Conservation (phyloP, 2,113 vertebrate genomes). For the pig (Sus scrofa) region DNA sequence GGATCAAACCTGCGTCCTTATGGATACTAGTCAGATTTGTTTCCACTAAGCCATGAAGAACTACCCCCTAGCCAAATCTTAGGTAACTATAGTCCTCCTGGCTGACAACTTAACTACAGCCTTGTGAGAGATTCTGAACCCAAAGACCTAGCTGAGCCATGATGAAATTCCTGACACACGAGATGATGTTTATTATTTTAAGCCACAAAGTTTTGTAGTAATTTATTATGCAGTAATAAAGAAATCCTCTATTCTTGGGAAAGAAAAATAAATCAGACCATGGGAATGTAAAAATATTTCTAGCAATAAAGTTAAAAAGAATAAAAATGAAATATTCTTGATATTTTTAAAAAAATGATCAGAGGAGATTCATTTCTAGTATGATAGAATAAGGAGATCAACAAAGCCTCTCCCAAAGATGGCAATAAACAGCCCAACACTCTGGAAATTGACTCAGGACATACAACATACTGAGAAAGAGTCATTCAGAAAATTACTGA, state of each 20-base stretch:
- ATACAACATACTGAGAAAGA: background rate
- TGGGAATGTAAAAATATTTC: background rate
- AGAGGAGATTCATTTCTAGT: background rate
- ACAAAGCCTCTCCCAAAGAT: background rate
- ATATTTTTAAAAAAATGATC: background rate
- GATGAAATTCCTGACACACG: background rate
- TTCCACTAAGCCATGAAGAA: too few species aligned
- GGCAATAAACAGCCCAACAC: background rate
- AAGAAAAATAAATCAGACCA: background rate
- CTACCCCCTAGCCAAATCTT: background rate
- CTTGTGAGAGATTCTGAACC: background rate
- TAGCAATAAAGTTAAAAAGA: background rate
- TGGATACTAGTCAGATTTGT: too few species aligned
- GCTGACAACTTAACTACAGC: background rate
- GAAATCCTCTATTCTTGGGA: background rate
- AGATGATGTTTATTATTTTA: background rate
- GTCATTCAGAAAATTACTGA: background rate
- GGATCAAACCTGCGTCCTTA: too few species aligned
- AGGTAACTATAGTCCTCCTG: background rate
- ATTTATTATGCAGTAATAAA: constrained; percentile 2
- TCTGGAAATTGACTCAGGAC: background rate
- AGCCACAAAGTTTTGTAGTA: background rate
- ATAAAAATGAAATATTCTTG: background rate
- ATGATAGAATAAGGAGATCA: background rate
- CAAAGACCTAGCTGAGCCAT: background rate